Percentiles rank a stretch among this genome's conserved stretches.
phyloP scores from a whole-genome alignment of 2,113 vertebrate genomes.

The Polypterus senegalus region DNA sequence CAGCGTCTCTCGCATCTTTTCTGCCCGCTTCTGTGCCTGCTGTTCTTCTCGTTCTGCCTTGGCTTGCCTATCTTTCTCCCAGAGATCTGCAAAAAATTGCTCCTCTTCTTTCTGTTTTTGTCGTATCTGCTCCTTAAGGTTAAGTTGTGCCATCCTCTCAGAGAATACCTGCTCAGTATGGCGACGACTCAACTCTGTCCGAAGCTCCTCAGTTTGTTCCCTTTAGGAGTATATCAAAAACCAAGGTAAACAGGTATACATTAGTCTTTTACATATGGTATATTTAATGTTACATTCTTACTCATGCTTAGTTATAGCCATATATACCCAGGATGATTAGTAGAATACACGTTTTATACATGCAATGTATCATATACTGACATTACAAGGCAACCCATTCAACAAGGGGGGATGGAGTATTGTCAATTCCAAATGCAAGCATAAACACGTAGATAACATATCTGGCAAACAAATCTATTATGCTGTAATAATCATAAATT shows the following conservation, averaged over 20 bases:
- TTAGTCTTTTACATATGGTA: too few species aligned
- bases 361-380: too few species aligned
- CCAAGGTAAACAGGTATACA: not conserved
- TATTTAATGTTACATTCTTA: too few species aligned
- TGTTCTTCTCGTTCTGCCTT: constrained; percentile 44
- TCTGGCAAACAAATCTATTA: too few species aligned
- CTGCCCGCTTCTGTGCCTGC: constrained; percentile 18
- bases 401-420: too few species aligned
- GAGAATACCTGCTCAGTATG: constrained; percentile 35
- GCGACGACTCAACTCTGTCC: constrained; percentile 19
- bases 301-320: too few species aligned
- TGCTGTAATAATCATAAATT: too few species aligned
- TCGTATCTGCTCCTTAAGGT: constrained; percentile 34
- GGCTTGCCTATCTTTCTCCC: constrained; percentile 55
- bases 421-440: too few species aligned
- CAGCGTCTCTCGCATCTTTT: constrained; percentile 24
- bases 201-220: constrained; percentile 57
- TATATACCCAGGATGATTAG: too few species aligned
- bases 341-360: too few species aligned
- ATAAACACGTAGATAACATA: too few species aligned
- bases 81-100: constrained; percentile 47
- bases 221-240: constrained; percentile 32
- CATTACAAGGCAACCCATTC: too few species aligned
- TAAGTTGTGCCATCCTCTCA: constrained; percentile 56
- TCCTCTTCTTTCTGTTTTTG: constrained; percentile 47